Evolutionary conservation across 1,140 invertebrate species (phyloP).

Genomic region (Cydia amplana): DNA sequence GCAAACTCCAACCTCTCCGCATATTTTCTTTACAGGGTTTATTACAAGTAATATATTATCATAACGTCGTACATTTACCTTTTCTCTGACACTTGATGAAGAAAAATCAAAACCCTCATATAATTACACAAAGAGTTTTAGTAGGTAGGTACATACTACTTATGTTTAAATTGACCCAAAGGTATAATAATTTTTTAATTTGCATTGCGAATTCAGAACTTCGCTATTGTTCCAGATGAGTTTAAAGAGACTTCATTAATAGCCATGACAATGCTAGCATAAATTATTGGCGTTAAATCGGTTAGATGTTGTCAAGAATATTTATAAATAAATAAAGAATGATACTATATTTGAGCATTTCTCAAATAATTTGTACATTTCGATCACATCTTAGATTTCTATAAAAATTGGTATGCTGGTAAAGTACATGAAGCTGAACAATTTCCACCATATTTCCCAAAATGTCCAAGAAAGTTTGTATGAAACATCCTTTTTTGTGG

Average conservation of each 20-base stretch:
- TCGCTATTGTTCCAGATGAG: constrained; percentile 41
- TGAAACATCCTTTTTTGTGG: too few species aligned
- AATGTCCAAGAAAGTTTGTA: too few species aligned
- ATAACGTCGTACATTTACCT: not conserved
- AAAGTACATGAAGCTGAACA: too few species aligned
- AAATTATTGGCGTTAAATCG: constrained; percentile 2
- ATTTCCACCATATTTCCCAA: too few species aligned
- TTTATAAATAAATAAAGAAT: too few species aligned
- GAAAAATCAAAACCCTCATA: not conserved
- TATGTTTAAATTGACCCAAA: constrained; percentile 27
- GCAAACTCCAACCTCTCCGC: not conserved
- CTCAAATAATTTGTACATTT: too few species aligned
- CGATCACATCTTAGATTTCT: too few species aligned
- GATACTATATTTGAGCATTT: too few species aligned
- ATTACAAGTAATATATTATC: constrained; percentile 9
- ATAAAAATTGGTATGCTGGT: too few species aligned
- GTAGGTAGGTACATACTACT: too few species aligned
- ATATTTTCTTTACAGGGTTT: not conserved
- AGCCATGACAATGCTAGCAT: constrained; percentile 21
- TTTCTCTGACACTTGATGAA: not conserved
- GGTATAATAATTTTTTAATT: constrained; percentile 45
- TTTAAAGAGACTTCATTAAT: constrained; percentile 40
- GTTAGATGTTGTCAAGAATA: not conserved
- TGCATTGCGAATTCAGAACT: constrained; percentile 44
- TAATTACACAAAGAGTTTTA: not conserved